phyloP scores from a whole-genome alignment of 2,888 invertebrate species.

The Oegoconia quadripuncta region DNA sequence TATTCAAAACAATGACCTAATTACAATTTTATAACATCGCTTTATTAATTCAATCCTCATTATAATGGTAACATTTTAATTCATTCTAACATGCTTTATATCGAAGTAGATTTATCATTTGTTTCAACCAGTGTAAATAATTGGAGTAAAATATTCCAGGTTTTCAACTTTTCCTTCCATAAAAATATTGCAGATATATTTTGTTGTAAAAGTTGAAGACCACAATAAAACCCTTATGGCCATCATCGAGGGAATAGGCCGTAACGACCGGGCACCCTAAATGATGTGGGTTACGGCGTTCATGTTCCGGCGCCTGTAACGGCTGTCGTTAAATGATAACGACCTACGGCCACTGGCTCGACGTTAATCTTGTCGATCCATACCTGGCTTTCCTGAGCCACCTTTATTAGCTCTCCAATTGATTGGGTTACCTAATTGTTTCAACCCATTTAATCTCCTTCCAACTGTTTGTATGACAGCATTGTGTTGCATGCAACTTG shows the following conservation, averaged over 20 bases:
- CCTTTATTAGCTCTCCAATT: constrained; percentile 44
- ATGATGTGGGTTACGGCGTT: constrained; percentile 51
- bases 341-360: constrained; percentile 36
- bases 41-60: constrained; percentile 3
- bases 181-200: constrained; percentile 29
- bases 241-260: constrained; percentile 47
- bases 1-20: constrained; percentile 8
- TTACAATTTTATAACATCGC: constrained; percentile 1
- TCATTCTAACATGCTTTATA: neutral
- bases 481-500: constrained; percentile 33
- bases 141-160: neutral
- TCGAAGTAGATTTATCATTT: neutral
- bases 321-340: constrained; percentile 51
- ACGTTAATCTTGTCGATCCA: constrained; percentile 45
- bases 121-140: neutral
- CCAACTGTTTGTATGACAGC: constrained; percentile 29
- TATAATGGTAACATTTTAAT: constrained; percentile 1
- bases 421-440: constrained; percentile 34
- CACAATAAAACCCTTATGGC: constrained; percentile 53
- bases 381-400: constrained; percentile 39
- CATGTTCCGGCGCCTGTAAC: constrained; percentile 41
- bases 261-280: constrained; percentile 49
- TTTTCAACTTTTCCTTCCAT: constrained; percentile 11
- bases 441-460: constrained; percentile 19
- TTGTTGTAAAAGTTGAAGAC: constrained; percentile 32